These are phyloP conservation scores for Orthosia incerta DNA, from an alignment of 2,888 invertebrate species.

Conservation along the genomic window DNA sequence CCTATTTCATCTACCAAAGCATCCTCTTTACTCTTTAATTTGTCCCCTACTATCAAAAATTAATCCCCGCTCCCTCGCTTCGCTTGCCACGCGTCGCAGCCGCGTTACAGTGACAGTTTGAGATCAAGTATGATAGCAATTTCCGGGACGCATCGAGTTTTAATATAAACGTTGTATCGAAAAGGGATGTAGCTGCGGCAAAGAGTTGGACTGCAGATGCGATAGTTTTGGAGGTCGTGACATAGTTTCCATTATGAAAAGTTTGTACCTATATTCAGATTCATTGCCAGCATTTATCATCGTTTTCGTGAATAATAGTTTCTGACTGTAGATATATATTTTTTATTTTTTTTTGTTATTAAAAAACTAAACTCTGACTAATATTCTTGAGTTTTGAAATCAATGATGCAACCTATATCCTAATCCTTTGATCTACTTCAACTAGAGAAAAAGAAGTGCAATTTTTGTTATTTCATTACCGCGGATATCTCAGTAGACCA, in stretches of 20 bases:
- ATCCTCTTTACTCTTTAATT: slow-evolving; percentile 33
- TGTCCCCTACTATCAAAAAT: slow-evolving; percentile 3
- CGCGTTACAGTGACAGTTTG: slow-evolving; percentile 76
- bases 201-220: slow-evolving; percentile 52
- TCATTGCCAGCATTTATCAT: too few species aligned
- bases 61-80: slow-evolving; percentile 64
- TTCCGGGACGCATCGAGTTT: slow-evolving; percentile 82
- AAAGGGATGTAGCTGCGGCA: slow-evolving; percentile 70
- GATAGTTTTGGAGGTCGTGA: slow-evolving; percentile 8
- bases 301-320: too few species aligned
- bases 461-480: too few species aligned
- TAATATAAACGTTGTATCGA: slow-evolving; percentile 82
- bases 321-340: too few species aligned
- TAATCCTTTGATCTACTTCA: too few species aligned
- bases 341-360: too few species aligned
- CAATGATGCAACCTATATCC: too few species aligned
- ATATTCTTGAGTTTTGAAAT: too few species aligned
- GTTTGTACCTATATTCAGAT: too few species aligned
- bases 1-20: not conserved
- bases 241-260: not conserved
- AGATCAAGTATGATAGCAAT: slow-evolving; percentile 84
- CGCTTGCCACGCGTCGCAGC: slow-evolving; percentile 38
- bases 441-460: too few species aligned
- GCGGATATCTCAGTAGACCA: too few species aligned
- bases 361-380: too few species aligned